Conservation (phyloP, 1,140 invertebrate species). For the Orchestia grillus region DNA sequence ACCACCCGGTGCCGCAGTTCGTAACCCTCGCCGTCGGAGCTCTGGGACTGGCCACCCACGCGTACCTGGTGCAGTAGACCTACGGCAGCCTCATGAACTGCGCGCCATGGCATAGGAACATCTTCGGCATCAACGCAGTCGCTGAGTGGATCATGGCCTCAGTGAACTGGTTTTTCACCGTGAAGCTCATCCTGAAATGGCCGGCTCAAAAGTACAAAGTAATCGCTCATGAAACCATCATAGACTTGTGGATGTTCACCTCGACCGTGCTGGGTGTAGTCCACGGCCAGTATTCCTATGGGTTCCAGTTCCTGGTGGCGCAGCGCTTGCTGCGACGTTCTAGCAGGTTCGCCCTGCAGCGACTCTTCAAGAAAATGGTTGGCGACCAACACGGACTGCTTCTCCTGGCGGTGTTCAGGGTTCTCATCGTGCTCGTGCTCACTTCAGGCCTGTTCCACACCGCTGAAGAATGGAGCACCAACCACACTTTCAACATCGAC, state of each 20-base stretch:
- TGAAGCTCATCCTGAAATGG: not conserved
- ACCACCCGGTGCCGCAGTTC: not conserved
- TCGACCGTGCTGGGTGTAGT: not conserved
- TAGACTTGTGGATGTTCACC: slow-evolving; percentile 40
- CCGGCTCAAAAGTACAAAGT: not conserved
- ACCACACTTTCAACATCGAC: slow-evolving; percentile 42
- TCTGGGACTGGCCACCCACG: not conserved
- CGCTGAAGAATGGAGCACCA: slow-evolving; percentile 22
- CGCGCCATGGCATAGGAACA: slow-evolving; percentile 3
- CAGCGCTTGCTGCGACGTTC: not conserved
- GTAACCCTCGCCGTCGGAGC: not conserved
- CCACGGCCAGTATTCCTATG: slow-evolving; percentile 16
- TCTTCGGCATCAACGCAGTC: not conserved
- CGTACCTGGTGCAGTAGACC: slow-evolving; percentile 14
- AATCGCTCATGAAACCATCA: not conserved
- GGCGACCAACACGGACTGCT: not conserved
- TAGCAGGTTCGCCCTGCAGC: not conserved
- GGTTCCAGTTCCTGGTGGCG: slow-evolving; percentile 10
- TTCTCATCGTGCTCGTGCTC: not conserved
- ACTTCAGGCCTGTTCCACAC: slow-evolving; percentile 33
- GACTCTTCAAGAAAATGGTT: not conserved
- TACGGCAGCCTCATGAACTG: slow-evolving; percentile 47
- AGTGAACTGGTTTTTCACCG: slow-evolving; percentile 9
- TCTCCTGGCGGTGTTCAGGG: not conserved
- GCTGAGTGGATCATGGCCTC: slow-evolving; percentile 11